Evolutionary conservation across 1,140 invertebrate species (phyloP).

Genomic region (Drosophila kohkoa): DNA sequence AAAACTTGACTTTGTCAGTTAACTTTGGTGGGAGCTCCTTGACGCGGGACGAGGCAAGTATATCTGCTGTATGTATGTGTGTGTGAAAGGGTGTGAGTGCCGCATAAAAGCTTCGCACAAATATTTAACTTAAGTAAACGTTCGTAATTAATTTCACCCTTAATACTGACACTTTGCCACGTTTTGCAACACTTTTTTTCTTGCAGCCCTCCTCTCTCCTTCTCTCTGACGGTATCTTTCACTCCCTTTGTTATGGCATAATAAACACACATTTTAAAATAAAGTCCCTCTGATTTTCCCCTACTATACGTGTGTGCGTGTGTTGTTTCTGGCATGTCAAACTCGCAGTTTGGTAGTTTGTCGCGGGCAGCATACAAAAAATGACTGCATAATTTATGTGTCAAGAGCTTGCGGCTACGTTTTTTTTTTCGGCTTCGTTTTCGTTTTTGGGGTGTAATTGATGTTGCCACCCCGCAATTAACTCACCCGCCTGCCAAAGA

Average conservation of each 20-base stretch:
- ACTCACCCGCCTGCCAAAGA: constrained; percentile 56
- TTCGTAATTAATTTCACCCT: constrained; percentile 80
- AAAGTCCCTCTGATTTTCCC: constrained; percentile 52
- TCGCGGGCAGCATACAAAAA: constrained; percentile 53
- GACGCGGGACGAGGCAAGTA: neutral
- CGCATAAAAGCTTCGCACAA: constrained; percentile 59
- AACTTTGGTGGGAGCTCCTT: constrained; percentile 25
- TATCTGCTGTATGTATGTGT: neutral
- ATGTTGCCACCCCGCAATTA: constrained; percentile 73
- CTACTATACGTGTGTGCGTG: neutral
- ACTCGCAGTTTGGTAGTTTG: constrained; percentile 28
- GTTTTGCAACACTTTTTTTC: constrained; percentile 68
- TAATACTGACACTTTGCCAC: constrained; percentile 74
- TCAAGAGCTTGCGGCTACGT: constrained; percentile 62
- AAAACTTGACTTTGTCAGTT: constrained; percentile 51
- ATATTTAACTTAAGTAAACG: constrained; percentile 82
- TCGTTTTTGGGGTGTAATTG: constrained; percentile 57
- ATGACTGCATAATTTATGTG: constrained; percentile 79
- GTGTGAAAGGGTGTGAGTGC: constrained; percentile 14
- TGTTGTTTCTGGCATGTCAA: constrained; percentile 27
- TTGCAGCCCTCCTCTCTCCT: neutral
- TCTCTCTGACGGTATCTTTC: constrained; percentile 7
- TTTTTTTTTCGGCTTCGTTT: neutral
- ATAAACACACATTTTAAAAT: constrained; percentile 81
- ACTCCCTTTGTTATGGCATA: constrained; percentile 61